Evolutionary conservation across 2,113 vertebrate genomes (phyloP).

Genomic region (Gasterosteus nipponicus): DNA sequence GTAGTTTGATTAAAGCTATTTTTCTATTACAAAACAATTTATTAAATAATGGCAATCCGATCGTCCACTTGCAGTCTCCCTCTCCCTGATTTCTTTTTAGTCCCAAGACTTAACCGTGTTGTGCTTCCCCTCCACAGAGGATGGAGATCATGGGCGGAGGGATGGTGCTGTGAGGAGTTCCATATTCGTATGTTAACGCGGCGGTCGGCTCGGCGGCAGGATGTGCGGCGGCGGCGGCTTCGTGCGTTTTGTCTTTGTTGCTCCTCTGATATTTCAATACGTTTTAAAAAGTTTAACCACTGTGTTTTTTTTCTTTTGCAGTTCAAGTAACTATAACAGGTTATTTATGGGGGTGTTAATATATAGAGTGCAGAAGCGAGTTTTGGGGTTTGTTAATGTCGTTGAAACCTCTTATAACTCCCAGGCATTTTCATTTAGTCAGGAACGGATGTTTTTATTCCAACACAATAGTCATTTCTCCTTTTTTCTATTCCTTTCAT

Average conservation of each 20-base stretch:
- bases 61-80: no score
- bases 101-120: neutral
- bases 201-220: neutral
- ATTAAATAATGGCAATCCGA: neutral
- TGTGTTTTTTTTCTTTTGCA: slow-evolving; percentile 17
- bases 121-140: slow-evolving; percentile 79
- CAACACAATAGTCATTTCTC: neutral
- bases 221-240: neutral
- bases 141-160: slow-evolving; percentile 96
- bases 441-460: neutral
- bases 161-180: slow-evolving; percentile 85
- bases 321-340: neutral
- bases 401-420: neutral
- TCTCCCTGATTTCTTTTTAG: neutral
- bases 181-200: slow-evolving; percentile 20
- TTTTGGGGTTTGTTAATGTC: neutral
- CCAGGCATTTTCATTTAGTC: neutral
- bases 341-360: slow-evolving; percentile 6
- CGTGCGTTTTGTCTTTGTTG: neutral
- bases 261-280: neutral
- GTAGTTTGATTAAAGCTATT: neutral
- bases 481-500: neutral
- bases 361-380: neutral
- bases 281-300: slow-evolving; percentile 1
- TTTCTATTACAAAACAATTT: neutral